Evolutionary conservation across 1,140 invertebrate genomes (phyloP).

Genomic region (Bombus picipes): DNA sequence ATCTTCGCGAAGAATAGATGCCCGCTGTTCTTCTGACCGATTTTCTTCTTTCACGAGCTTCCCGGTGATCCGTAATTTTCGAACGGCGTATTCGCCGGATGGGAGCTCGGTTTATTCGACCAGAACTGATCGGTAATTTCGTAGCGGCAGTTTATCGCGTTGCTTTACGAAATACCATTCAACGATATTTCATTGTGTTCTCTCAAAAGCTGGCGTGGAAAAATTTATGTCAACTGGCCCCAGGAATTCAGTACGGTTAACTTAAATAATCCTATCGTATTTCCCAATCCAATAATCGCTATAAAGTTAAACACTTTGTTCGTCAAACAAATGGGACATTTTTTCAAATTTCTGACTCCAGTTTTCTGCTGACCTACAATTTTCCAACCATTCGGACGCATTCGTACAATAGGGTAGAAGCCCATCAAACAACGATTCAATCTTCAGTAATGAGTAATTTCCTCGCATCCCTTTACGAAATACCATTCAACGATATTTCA

Average conservation of each 20-base stretch:
- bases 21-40: slow-evolving; percentile 8
- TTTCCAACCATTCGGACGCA: no score
- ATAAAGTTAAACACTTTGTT: no score
- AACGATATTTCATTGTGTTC: background rate
- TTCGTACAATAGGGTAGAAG: no score
- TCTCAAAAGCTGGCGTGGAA: background rate
- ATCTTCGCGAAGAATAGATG: slow-evolving; percentile 27
- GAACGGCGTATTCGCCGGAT: background rate
- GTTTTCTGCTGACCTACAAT: no score
- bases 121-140: slow-evolving; percentile 19
- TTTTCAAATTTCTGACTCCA: no score
- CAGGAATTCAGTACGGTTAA: no score
- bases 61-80: slow-evolving; percentile 36
- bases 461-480: background rate
- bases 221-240: background rate
- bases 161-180: background rate
- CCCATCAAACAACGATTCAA: no score
- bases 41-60: slow-evolving; percentile 18
- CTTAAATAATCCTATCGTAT: no score
- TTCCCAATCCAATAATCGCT: no score
- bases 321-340: no score
- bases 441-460: no score
- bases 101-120: background rate
- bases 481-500: background rate
- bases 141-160: background rate